Evolutionary conservation across 2,113 vertebrate species (phyloP).

Genomic region (Odontesthes bonariensis): DNA sequence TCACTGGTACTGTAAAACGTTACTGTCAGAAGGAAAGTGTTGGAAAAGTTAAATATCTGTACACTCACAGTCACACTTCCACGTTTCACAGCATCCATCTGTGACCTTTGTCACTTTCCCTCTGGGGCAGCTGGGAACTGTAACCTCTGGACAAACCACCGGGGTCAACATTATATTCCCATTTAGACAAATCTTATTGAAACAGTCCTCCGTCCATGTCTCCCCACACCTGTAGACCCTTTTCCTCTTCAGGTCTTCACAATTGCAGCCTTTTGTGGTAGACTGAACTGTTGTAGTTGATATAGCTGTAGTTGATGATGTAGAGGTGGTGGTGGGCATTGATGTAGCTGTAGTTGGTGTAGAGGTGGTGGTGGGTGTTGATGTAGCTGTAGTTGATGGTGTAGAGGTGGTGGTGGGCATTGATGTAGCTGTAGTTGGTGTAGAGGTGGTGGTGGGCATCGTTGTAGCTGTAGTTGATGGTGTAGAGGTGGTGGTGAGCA

Average conservation of each 20-base stretch:
- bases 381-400: not conserved
- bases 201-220: constrained; percentile 76
- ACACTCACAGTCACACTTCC: constrained; percentile 81
- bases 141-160: constrained; percentile 48
- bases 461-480: not conserved
- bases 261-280: constrained; percentile 3
- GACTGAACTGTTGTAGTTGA: not conserved
- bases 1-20: not conserved
- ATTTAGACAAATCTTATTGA: constrained; percentile 49
- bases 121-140: constrained; percentile 68
- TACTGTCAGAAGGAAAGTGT: not conserved
- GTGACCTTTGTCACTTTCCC: constrained; percentile 36
- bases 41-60: not conserved
- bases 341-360: not conserved
- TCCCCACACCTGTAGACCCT: constrained; percentile 53
- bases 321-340: not conserved
- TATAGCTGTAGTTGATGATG: not conserved
- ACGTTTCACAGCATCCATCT: constrained; percentile 76
- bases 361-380: not conserved
- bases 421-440: not conserved
- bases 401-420: not conserved
- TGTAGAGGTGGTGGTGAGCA: no score
- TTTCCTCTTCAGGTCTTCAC: constrained; percentile 57
- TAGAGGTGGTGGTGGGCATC: not conserved
- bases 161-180: constrained; percentile 55